A percentile compares a stretch with the other conserved stretches of the same genome.
phyloP scores from a whole-genome alignment of 2,797 vertebrate species.

The Lutjanus campechanus region DNA sequence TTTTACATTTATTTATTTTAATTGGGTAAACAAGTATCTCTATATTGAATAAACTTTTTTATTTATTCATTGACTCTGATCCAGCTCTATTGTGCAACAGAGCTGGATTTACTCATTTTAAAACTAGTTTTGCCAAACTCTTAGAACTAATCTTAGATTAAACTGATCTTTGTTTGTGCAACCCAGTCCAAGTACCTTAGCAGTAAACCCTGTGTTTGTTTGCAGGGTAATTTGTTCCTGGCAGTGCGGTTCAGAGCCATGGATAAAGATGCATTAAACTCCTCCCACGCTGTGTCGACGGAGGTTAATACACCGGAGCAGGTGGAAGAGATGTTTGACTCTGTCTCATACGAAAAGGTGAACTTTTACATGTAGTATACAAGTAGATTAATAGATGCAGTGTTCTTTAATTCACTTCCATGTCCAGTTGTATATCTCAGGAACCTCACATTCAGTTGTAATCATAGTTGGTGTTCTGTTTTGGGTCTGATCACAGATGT shows the following conservation, averaged over 20 bases:
- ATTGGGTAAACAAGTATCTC: no score
- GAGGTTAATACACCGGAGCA: constrained; percentile 90
- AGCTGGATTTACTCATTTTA: no score
- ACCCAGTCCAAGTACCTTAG: not conserved
- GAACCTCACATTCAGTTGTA: not conserved
- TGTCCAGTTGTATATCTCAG: constrained; percentile 8
- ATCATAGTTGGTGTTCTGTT: constrained; percentile 8
- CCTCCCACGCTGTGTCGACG: constrained; percentile 91
- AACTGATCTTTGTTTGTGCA: not conserved
- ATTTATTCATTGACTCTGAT: no score
- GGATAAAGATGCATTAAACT: constrained; percentile 93
- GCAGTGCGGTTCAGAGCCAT: constrained; percentile 89
- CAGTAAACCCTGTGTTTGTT: constrained; percentile 49
- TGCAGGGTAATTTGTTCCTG: constrained; percentile 92
- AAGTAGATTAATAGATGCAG: not conserved
- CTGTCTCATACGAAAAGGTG: constrained; percentile 96
- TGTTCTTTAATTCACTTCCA: not conserved
- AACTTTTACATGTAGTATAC: not conserved
- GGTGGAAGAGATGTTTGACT: constrained; percentile 98
- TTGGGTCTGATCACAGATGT: constrained; percentile 9
- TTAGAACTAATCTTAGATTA: no score
- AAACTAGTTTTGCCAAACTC: no score
- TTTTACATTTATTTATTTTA: no score
- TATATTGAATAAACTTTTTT: no score
- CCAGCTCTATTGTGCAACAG: no score